These are phyloP conservation scores for Megastigmus dorsalis DNA, from an alignment of 2,888 invertebrate genomes.

Conservation along the genomic window DNA sequence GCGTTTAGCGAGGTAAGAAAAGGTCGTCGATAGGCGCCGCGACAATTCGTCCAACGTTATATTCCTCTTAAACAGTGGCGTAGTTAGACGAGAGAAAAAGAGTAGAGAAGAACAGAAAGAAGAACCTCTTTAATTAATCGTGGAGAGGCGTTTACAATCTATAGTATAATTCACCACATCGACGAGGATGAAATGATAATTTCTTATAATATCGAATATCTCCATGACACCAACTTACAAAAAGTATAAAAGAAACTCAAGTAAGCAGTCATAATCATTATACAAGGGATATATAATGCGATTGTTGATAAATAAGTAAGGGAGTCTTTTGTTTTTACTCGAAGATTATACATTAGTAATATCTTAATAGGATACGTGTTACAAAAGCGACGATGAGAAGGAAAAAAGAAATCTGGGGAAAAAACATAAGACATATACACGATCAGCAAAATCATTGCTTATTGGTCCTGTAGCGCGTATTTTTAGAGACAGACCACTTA, in stretches of 20 bases:
- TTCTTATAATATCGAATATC: slow-evolving; percentile 10
- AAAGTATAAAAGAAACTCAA: background rate
- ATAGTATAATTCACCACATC: slow-evolving; percentile 5
- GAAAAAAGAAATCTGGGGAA: background rate
- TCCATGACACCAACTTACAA: slow-evolving; percentile 32
- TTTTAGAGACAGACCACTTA: slow-evolving; percentile 41
- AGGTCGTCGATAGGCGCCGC: background rate
- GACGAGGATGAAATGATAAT: slow-evolving; percentile 8
- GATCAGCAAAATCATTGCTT: slow-evolving; percentile 13
- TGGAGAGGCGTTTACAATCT: background rate
- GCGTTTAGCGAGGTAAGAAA: background rate
- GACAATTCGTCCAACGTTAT: slow-evolving; percentile 16
- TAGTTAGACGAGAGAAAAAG: background rate
- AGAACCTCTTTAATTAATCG: background rate
- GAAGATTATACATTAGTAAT: slow-evolving; percentile 14
- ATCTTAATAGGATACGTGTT: background rate
- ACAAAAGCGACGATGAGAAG: background rate
- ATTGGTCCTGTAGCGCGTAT: slow-evolving; percentile 33
- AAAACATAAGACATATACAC: background rate
- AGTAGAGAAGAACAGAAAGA: background rate
- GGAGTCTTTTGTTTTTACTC: slow-evolving; percentile 1
- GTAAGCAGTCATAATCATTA: slow-evolving; percentile 6
- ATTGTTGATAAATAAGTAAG: background rate
- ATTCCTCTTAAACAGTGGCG: slow-evolving; percentile 2
- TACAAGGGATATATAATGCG: background rate